Evolutionary conservation across 2,113 vertebrate species (phyloP), one percentile per base, ranked within the genome.

Genomic region (Solea solea): DNA sequence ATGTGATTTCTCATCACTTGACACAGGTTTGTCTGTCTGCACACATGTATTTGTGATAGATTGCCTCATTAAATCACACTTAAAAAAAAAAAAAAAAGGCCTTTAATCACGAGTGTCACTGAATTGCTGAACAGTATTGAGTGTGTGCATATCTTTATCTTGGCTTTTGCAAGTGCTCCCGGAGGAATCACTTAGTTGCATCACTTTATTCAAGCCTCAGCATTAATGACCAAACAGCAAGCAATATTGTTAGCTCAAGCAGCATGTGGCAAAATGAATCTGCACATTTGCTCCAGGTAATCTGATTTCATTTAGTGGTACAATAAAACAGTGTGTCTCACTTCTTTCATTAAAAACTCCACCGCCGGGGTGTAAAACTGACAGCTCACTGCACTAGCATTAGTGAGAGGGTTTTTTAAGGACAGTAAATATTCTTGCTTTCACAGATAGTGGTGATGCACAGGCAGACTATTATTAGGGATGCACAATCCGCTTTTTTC

Each of bases 191-290:
- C 25, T 67, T 39, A 49, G 49, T 67, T 72, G 53, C 14, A 63
- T 73, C 49, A 54, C 74, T 63, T 71, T 52, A 63, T 69, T 75
- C 25, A 4, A 60, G 60, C 52, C 15, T 69, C 67, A 75, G 74
- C 46, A 64, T 65, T 80, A 84, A 80, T 66, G 70, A 69, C 72
- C 69, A 69, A 72, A 79, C 51, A 67, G 64, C 53, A 61, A 75
- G 74, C 60, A 21, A 69, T 25, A 58, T 44, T 57, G 64, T 81
- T 64, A 49, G 52, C 57, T 16, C 21, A 57, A 61, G 64, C 46
- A 15, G 64, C 39, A 21, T 66, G 77, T 64, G 21, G 12, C 64
- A 70, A 48, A 48, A n/a, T 59, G 69, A 53, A 75, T 74, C 51
- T 3, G 16, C 56, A 50, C 50, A 64, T 75, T 57, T 62, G 69